Evolutionary conservation across 2,113 vertebrate genomes (phyloP).

Genomic region (Hystrix brachyura): DNA sequence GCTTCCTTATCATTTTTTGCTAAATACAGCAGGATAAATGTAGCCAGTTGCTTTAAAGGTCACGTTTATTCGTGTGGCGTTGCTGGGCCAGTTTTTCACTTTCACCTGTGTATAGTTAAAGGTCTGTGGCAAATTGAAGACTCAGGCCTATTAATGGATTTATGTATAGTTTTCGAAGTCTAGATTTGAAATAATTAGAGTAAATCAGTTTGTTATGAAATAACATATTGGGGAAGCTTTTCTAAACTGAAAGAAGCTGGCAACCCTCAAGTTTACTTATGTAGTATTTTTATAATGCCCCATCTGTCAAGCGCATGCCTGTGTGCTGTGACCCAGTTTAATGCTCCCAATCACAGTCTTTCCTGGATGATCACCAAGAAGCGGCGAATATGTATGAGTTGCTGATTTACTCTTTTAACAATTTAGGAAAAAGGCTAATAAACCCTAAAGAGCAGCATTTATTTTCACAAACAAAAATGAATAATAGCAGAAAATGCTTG

Average conservation of each 20-base stretch:
- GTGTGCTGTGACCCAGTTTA: conserved; percentile 37
- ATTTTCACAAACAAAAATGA: conserved; percentile 59
- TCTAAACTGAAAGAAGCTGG: conserved; percentile 27
- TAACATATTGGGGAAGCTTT: conserved; percentile 7
- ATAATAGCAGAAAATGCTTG: background rate
- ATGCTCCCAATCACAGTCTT: background rate
- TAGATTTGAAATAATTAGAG: background rate
- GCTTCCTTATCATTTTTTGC: background rate
- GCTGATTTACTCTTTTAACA: background rate
- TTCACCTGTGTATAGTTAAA: conserved; percentile 24
- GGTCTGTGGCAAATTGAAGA: conserved; percentile 2
- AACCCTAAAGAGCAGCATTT: conserved; percentile 59
- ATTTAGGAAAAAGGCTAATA: conserved; percentile 61
- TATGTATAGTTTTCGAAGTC: conserved; percentile 18
- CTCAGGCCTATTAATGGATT: conserved; percentile 14
- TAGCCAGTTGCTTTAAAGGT: conserved; percentile 6
- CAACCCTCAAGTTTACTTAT: background rate
- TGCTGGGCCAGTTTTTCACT: background rate
- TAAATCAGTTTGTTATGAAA: background rate
- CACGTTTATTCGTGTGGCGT: background rate
- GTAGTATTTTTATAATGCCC: background rate
- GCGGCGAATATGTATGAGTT: background rate
- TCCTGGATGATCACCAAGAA: background rate
- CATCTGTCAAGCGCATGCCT: background rate
- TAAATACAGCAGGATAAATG: background rate